phyloP scores from a whole-genome alignment of 2,888 invertebrate genomes.

The Lochmaea capreae region DNA sequence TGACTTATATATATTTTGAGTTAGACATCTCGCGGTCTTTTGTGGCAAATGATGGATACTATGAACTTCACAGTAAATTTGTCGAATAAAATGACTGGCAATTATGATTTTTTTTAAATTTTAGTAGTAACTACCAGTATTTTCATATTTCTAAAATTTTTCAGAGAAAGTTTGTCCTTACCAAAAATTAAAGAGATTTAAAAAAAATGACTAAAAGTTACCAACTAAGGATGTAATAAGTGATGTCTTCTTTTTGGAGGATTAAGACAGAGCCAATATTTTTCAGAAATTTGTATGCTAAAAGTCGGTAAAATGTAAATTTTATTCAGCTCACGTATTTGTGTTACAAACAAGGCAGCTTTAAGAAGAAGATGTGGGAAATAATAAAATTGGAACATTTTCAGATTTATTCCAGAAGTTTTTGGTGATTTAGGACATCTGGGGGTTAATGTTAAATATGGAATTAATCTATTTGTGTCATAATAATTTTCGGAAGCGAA shows the following conservation, averaged over 20 bases:
- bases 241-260: not conserved
- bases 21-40: too few relatives aligned
- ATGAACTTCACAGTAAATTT: too few relatives aligned
- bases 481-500: too few relatives aligned
- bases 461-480: not conserved
- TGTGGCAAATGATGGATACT: too few relatives aligned
- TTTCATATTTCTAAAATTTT: too few relatives aligned
- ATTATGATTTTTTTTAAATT: too few relatives aligned
- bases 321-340: conserved; percentile 14
- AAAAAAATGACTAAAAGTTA: too few relatives aligned
- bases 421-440: not conserved
- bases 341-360: conserved; percentile 9
- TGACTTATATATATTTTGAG: too few relatives aligned
- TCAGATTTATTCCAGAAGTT: not conserved
- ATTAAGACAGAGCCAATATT: conserved; percentile 3
- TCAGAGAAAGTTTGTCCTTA: too few relatives aligned
- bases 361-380: conserved; percentile 12
- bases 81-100: too few relatives aligned
- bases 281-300: conserved; percentile 14
- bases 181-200: too few relatives aligned
- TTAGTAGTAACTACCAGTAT: too few relatives aligned
- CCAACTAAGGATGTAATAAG: not conserved
- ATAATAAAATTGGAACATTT: not conserved
- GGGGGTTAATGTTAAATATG: not conserved
- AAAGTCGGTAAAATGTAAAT: conserved; percentile 2